A percentile compares a stretch with the other conserved stretches of the same genome.
Evolutionary conservation across 2,797 vertebrate species (phyloP).

Genomic region (Microhierax caerulescens): DNA sequence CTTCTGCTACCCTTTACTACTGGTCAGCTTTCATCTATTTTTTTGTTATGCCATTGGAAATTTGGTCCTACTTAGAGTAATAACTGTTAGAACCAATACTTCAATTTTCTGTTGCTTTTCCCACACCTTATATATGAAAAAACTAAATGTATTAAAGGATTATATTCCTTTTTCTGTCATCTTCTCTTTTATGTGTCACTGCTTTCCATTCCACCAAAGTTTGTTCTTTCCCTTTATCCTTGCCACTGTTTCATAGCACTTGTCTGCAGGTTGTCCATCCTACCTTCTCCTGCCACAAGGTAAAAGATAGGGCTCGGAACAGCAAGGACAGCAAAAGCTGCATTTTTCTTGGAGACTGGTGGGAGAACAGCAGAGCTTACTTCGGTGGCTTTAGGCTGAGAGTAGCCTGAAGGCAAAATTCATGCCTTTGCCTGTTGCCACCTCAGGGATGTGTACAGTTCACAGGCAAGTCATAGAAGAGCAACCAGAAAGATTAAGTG

Average conservation of each 20-base stretch:
- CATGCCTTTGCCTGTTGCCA: neutral
- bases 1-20: neutral
- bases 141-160: neutral
- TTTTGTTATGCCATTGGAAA: neutral
- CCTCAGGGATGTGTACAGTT: neutral
- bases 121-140: neutral
- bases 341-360: neutral
- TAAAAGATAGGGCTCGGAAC: neutral
- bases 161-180: neutral
- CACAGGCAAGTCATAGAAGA: neutral
- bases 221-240: neutral
- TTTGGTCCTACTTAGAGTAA: neutral
- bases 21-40: too few relatives aligned
- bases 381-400: neutral
- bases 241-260: neutral
- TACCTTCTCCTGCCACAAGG: neutral
- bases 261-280: neutral
- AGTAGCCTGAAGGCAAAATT: neutral
- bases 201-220: neutral
- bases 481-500: neutral
- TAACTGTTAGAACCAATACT: neutral
- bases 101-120: neutral
- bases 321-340: rapidly evolving
- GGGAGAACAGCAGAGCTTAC: neutral
- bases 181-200: neutral